Evolutionary conservation across 2,113 vertebrate species (phyloP), one percentile per base, ranked within the genome.

Genomic region (Athene cunicularia): DNA sequence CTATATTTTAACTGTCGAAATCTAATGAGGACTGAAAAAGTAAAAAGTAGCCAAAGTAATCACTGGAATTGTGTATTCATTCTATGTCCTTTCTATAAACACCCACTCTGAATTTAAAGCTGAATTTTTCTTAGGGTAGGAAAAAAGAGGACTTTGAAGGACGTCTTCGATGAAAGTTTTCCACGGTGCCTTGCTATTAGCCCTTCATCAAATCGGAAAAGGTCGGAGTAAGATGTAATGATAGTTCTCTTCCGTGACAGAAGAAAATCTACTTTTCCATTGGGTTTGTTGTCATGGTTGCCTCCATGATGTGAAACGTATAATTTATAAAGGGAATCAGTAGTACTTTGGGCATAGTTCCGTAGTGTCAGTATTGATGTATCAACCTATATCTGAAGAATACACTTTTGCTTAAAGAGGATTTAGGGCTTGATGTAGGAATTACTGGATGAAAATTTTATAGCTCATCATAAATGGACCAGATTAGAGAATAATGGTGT

Each of bases 221-320:
- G 80, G 35, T 39, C 28, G 23, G 28, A 39, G 33, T 26, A 43
- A 79, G 53, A 64, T 80, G 28, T 23, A 93, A 85, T 75, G 84
- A 81, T 52, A 55, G 49, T 5, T 90, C 71, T 94, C 68, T 56
- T 67, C 18, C 68, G 55, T 27, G 35, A 75, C 41, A 91, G 55
- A 87, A 94, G 85, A 60, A 47, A 89, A 12, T 35, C 59, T 60
- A 27, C 56, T 89, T 93, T 96, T 75, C 53, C 35, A 68, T 70
- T 79, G 75, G 39, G 33, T 88, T 92, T 93, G 92, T 96, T 95
- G 81, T 85, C 81, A 86, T 68, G 87, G 66, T 74, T 93, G 93
- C n/a, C 62, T 82, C 49, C 49, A 56, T 85, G 70, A 90, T 72
- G 27, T 72, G 84, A 91, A 94, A 89, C 0, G 0, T 39, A 8